Percentiles rank a stretch among this genome's conserved stretches.
Evolutionary conservation across 2,888 invertebrate genomes (phyloP).

Genomic region (Catocala nupta): DNA sequence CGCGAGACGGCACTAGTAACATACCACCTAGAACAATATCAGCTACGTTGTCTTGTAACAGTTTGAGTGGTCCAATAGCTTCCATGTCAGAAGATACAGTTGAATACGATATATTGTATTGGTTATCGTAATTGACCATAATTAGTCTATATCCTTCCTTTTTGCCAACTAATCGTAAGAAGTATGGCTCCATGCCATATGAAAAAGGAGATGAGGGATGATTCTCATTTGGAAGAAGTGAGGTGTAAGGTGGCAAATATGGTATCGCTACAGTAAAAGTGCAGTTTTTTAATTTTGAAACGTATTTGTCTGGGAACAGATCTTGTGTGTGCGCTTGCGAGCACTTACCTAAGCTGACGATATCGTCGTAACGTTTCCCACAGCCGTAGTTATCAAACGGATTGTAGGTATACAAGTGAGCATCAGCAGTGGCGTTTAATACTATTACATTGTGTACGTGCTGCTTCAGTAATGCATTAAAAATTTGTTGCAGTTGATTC

Average conservation of each 20-base stretch:
- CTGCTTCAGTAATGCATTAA: constrained; percentile 56
- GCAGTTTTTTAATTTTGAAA: constrained; percentile 64
- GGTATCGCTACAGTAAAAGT: constrained; percentile 57
- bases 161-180: constrained; percentile 58
- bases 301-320: too few relatives aligned
- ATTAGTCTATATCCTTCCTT: constrained; percentile 61
- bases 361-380: constrained; percentile 61
- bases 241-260: constrained; percentile 63
- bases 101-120: constrained; percentile 48
- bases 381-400: constrained; percentile 70
- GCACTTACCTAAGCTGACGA: constrained; percentile 66
- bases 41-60: constrained; percentile 44
- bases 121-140: constrained; percentile 43
- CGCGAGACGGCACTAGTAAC: constrained; percentile 48
- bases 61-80: constrained; percentile 31
- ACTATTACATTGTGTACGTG: constrained; percentile 60
- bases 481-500: constrained; percentile 51
- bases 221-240: constrained; percentile 22
- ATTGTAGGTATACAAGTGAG: constrained; percentile 67
- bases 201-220: constrained; percentile 12
- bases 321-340: constrained; percentile 25
- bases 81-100: constrained; percentile 51
- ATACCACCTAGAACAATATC: constrained; percentile 56
- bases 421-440: constrained; percentile 54
- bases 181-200: constrained; percentile 56